A percentile compares a stretch with the other conserved stretches of the same genome.
Conservation (phyloP, 2,797 vertebrate genomes). For the Paramormyrops hopkinsi region DNA sequence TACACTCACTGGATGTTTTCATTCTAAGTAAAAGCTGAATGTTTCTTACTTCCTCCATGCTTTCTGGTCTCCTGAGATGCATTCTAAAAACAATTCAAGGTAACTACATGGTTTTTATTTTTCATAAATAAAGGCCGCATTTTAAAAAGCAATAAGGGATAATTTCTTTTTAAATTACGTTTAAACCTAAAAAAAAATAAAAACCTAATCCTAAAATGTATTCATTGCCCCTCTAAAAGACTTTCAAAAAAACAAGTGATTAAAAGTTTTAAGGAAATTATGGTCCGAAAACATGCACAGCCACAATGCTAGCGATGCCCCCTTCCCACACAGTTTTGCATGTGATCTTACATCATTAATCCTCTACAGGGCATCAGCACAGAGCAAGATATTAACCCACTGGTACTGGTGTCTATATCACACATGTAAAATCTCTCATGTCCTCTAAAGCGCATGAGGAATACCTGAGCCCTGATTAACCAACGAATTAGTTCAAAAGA, state of each 20-base stretch:
- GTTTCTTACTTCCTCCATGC: neutral
- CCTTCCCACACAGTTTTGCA: neutral
- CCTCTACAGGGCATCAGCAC: neutral
- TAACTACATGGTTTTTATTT: neutral
- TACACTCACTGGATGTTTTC: neutral
- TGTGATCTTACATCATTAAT: constrained; percentile 5
- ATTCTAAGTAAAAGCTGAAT: neutral
- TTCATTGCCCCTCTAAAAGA: neutral
- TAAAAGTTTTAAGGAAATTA: neutral
- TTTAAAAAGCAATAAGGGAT: neutral
- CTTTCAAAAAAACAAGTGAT: neutral
- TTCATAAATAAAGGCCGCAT: neutral
- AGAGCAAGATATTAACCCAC: constrained; percentile 12
- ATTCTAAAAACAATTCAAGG: neutral
- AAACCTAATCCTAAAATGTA: neutral
- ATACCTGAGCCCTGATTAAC: neutral
- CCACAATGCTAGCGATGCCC: neutral
- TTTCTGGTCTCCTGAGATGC: neutral
- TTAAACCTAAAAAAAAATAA: neutral
- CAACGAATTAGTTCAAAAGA: neutral
- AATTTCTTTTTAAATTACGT: neutral
- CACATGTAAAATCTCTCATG: neutral
- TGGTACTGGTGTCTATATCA: neutral
- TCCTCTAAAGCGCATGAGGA: neutral
- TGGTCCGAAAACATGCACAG: neutral